Conservation (phyloP, 2,888 invertebrate genomes). For the Drosophila imparisetae region DNA sequence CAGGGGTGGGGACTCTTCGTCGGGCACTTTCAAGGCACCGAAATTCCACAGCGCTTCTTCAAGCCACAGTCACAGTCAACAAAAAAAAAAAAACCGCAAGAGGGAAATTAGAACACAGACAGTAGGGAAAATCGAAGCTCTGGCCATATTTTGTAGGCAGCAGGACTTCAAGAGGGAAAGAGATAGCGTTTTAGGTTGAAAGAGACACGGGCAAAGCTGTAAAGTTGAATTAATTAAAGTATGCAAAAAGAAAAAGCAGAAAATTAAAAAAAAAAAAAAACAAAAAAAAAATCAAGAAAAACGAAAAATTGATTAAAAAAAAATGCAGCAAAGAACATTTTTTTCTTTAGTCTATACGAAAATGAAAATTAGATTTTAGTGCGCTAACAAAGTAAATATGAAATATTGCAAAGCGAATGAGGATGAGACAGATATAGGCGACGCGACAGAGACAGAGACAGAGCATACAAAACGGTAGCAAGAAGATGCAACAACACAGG, state of each 20-base stretch:
- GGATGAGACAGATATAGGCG: conserved; percentile 36
- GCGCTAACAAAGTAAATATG: conserved; percentile 57
- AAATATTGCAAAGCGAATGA: conserved; percentile 61
- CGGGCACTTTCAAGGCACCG: conserved; percentile 31
- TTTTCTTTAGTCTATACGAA: conserved; percentile 66
- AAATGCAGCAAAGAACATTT: conserved; percentile 41
- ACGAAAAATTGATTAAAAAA: conserved; percentile 8
- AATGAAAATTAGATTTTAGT: conserved; percentile 55
- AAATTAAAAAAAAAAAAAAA: background rate
- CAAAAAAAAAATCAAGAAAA: conserved; percentile 4
- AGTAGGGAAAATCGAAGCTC: conserved; percentile 3
- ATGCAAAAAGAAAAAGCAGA: conserved; percentile 20
- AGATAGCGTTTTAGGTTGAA: conserved; percentile 17
- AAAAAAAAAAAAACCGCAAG: background rate
- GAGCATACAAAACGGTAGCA: conserved; percentile 14
- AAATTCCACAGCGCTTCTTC: conserved; percentile 48
- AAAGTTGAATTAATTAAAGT: conserved; percentile 9
- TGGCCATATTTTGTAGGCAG: conserved; percentile 4
- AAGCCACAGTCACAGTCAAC: conserved; percentile 34
- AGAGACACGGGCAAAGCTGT: conserved; percentile 17
- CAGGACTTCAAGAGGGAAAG: conserved; percentile 12
- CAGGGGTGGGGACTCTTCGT: conserved; percentile 27
- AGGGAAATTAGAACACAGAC: background rate
- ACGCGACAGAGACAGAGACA: too few species aligned
- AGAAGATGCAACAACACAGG: background rate